Evolutionary conservation across 2,888 invertebrate genomes (phyloP).

Genomic region (Diplazon laetatorius): DNA sequence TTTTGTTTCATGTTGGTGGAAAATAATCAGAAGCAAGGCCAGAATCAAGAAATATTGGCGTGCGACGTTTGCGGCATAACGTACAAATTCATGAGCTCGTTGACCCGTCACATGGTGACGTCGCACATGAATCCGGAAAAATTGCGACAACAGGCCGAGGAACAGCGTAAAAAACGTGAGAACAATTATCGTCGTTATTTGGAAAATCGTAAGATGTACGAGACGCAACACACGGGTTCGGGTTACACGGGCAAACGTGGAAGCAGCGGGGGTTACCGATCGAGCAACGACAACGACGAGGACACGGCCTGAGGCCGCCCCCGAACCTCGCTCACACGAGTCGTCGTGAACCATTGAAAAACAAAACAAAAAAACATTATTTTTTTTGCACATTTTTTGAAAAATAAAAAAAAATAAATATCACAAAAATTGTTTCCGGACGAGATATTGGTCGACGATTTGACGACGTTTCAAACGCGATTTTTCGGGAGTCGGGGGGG

Average conservation of each 20-base stretch:
- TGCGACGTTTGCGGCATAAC: constrained; percentile 83
- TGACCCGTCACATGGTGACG: constrained; percentile 85
- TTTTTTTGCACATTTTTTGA: too few species aligned
- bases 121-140: constrained; percentile 84
- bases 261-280: constrained; percentile 65
- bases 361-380: neutral
- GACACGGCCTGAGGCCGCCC: constrained; percentile 66
- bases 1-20: constrained; percentile 27
- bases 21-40: constrained; percentile 73
- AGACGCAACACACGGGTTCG: constrained; percentile 75
- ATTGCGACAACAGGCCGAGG: constrained; percentile 80
- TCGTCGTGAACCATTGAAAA: neutral
- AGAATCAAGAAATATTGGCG: constrained; percentile 79
- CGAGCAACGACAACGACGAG: constrained; percentile 69
- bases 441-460: too few species aligned
- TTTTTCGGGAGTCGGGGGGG: too few species aligned
- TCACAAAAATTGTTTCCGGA: too few species aligned
- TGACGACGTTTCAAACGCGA: too few species aligned
- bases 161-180: constrained; percentile 80
- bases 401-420: too few species aligned
- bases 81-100: constrained; percentile 85
- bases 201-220: constrained; percentile 80
- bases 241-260: constrained; percentile 69
- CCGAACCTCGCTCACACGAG: neutral
- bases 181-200: constrained; percentile 80